Conservation (phyloP, 2,888 invertebrate species). For the Orthonychiurus folsomi region DNA sequence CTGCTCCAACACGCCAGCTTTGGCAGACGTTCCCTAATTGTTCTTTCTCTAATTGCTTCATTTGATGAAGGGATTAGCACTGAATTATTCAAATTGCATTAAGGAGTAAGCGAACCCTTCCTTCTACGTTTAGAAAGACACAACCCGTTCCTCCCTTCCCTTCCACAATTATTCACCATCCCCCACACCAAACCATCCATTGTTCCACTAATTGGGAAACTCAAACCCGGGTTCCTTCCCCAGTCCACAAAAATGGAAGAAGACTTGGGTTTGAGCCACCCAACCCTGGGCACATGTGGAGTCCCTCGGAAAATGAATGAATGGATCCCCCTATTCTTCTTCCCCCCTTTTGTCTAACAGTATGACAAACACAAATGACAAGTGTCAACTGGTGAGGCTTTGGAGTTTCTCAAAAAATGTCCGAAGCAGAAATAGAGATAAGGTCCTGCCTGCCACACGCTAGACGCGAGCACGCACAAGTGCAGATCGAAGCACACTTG, state of each 20-base stretch:
- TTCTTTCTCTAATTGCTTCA: not conserved
- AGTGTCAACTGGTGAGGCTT: conserved; percentile 1
- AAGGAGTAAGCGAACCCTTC: too few species aligned
- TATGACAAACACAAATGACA: not conserved
- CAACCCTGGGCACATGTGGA: too few species aligned
- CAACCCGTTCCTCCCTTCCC: not conserved
- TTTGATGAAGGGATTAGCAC: not conserved
- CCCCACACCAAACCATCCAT: too few species aligned
- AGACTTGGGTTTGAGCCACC: too few species aligned
- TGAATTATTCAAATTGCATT: conserved; percentile 1
- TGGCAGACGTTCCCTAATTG: not conserved
- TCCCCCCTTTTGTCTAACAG: not conserved
- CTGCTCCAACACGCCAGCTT: too few species aligned
- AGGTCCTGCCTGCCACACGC: too few species aligned
- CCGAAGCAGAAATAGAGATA: too few species aligned
- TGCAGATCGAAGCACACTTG: too few species aligned
- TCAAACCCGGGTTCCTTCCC: not conserved
- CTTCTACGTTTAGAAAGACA: too few species aligned
- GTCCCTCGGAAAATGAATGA: not conserved
- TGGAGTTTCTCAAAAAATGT: not conserved
- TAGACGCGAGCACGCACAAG: too few species aligned
- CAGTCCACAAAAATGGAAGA: not conserved
- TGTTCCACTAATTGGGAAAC: not conserved
- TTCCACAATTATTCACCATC: not conserved
- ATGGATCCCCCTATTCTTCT: not conserved